Base-by-base conservation (phyloP, 2,113 vertebrate species). In the Catharus minimus region DNA sequence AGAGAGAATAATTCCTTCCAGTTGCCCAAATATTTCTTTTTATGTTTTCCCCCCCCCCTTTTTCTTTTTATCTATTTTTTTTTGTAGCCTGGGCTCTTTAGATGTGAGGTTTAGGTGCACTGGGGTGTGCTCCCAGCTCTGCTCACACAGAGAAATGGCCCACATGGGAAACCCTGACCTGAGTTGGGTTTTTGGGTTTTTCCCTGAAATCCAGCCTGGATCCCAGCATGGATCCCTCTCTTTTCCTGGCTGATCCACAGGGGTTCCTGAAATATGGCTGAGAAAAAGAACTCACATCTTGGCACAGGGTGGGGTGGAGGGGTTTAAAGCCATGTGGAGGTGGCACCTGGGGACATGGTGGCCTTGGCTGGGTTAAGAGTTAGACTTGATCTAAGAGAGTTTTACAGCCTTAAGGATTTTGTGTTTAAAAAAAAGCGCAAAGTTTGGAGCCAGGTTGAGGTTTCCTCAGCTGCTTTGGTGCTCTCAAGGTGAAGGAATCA, bases 1-100 rank as follows among this genome's bases (percentile, higher is more conserved):
- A 82, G 75, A 69, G 47, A 55, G 52, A 95, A 75, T 93, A 94
- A 96, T 94, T 91, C 89, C 85, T 96, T 95, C 82, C 96, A 95
- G 92, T 96, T 94, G 95, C 91, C 86, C 56, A 91, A 95, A 92
- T 96, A 92, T 89, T 93, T 85, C 5, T 64, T 81, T 55, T 46
- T 3, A 6, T 30, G 52, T 41, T 53, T 27, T 23, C 1, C 0
- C 3, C 2, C 4, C 5, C 4, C 4, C 7, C 2, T 52, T 67
- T 68, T 65, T 55, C 10, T 69, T 47, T 30, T n/a, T 69, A 61
- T 65, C 50, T 85, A 58, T 28, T 32, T 39, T 33, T 74, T 69
- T 69, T 49, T 88, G 36, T 36, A 72, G 38, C 30, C 39, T 28
- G 65, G 14, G 14, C 46, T 78, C 65, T 46, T 55, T 39, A 38